A percentile compares a stretch with the other conserved stretches of the same genome.
phyloP scores from a whole-genome alignment of 2,888 invertebrate genomes.

The Boloria euphrosyne region DNA sequence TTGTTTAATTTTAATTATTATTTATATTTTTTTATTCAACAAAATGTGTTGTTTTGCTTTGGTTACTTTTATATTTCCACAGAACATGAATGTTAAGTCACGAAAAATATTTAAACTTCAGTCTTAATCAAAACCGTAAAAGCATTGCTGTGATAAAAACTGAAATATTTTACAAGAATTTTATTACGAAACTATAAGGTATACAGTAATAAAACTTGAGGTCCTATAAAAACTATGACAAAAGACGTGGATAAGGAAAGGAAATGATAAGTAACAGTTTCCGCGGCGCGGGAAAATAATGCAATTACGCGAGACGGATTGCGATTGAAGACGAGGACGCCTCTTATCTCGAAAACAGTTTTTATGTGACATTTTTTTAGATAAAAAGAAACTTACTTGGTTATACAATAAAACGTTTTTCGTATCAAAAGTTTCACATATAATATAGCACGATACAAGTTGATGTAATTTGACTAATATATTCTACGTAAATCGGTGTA shows the following conservation, averaged over 20 bases:
- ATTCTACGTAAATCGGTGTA: no score
- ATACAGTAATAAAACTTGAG: constrained; percentile 16
- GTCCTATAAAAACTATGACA: constrained; percentile 22
- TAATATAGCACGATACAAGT: not conserved
- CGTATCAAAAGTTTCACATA: constrained; percentile 10
- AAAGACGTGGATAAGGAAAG: constrained; percentile 28
- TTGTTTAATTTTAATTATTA: no score
- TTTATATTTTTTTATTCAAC: no score
- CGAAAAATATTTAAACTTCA: not conserved
- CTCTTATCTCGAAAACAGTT: constrained; percentile 29
- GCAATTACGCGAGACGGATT: constrained; percentile 28
- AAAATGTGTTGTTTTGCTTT: no score
- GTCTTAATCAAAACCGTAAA: not conserved
- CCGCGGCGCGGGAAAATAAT: constrained; percentile 26
- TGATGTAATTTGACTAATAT: no score
- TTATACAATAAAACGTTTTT: constrained; percentile 18
- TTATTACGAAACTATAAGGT: constrained; percentile 15
- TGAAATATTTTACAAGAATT: not conserved
- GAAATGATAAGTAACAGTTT: constrained; percentile 25
- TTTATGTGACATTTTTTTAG: constrained; percentile 28
- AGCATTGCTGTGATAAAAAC: not conserved
- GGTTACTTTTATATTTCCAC: no score
- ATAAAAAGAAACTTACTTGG: constrained; percentile 25
- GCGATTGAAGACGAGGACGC: constrained; percentile 29
- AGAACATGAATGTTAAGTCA: no score